Percentiles rank a stretch among this genome's conserved stretches.
phyloP scores from a whole-genome alignment of 2,113 vertebrate species.

The Poecile atricapillus region DNA sequence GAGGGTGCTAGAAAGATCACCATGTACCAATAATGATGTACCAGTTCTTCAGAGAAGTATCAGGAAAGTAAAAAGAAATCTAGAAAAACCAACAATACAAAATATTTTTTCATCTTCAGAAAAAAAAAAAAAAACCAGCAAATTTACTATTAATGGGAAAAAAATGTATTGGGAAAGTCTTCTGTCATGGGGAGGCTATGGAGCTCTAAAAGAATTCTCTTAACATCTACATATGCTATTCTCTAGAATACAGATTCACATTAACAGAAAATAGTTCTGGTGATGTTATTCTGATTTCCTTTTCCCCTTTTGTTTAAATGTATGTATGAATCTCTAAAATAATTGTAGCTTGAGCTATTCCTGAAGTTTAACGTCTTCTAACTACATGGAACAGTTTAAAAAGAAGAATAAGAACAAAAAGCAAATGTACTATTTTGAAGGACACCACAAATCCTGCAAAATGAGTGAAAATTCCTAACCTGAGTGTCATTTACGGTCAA shows the following conservation, averaged over 20 bases:
- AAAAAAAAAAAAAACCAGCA: not conserved
- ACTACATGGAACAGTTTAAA: not conserved
- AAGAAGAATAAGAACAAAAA: not conserved
- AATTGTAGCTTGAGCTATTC: not conserved
- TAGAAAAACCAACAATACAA: rapidly evolving
- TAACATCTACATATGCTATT: not conserved
- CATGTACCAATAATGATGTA: no score
- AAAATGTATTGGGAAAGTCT: not conserved
- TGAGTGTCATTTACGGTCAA: not conserved
- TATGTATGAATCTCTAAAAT: not conserved
- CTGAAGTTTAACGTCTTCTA: not conserved
- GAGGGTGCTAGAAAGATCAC: not conserved
- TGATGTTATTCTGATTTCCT: not conserved
- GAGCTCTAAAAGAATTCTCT: not conserved
- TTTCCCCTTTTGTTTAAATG: not conserved
- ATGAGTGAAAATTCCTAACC: not conserved
- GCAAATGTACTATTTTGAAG: not conserved
- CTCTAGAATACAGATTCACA: not conserved
- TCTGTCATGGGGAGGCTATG: not conserved
- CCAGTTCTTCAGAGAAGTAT: not conserved
- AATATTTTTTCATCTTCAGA: not conserved
- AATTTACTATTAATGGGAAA: rapidly evolving
- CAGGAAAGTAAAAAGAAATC: not conserved
- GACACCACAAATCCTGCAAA: not conserved
- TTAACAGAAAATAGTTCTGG: not conserved